Evolutionary conservation across 2,888 invertebrate genomes (phyloP), one percentile per base, ranked within the genome.

Genomic region (Ophion ellenae): DNA sequence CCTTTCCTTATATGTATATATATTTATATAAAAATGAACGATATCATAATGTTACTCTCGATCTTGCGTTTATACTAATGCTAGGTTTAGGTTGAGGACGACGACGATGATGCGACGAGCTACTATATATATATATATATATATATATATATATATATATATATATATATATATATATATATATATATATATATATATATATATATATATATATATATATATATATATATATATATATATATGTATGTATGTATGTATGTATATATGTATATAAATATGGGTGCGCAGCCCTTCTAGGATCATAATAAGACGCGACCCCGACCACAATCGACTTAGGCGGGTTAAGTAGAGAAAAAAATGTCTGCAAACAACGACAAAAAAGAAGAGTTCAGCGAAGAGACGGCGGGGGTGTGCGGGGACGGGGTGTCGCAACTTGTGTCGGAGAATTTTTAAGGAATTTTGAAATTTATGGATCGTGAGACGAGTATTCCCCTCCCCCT

Each of bases 1-100:
- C 53, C 6, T 78, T 20, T 73, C 28, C 57, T 45, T 70, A 61
- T 59, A 73, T 32, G 73, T 9, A 64, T 4, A 24, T 45, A 59
- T 69, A 59, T 10, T 40, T 28, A 47, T 36, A 69, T 24, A 45
- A 24, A 64, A 57, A 53, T 71, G 70, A 71, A 81, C 75, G 86
- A 84, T 84, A 87, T 86, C 89, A 91, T 92, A 92, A 92, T 92
- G 91, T 91, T 92, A 92, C 91, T 91, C 91, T 90, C 89, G 89
- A 92, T 92, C 92, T 88, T 90, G 91, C 91, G 90, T 92, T 92
- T 92, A 93, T 90, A 92, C 90, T 92, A 92, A 92, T 92, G 91
- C 91, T 91, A 92, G 92, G 92, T 93, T 93, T 90, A 81, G 83
- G 73, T 64, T 73, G 71, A 75, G 70, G 66, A 76, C 32, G 85